A percentile compares a stretch with the other conserved stretches of the same genome.
phyloP scores from a whole-genome alignment of 2,888 invertebrate species.

The Caenorhabditis sp. region DNA sequence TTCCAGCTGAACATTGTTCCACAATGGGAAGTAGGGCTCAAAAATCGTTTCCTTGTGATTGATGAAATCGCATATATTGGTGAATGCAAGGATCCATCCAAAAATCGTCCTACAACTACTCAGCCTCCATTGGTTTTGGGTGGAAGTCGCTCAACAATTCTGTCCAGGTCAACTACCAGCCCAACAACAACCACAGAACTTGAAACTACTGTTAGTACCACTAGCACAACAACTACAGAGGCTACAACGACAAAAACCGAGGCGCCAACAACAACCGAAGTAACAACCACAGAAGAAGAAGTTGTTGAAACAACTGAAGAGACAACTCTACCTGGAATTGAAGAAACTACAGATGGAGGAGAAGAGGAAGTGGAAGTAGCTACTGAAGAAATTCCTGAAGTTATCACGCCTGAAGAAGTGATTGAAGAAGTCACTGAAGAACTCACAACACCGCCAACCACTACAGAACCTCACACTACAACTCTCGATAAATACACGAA shows the following conservation, averaged over 20 bases:
- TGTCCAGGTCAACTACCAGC: slow-evolving; percentile 1
- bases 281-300: slow-evolving; percentile 15
- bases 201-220: not conserved
- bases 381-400: not conserved
- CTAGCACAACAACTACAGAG: not conserved
- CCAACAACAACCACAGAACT: not conserved
- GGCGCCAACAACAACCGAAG: slow-evolving; percentile 16
- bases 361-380: slow-evolving; percentile 5
- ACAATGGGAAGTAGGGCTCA: slow-evolving; percentile 73
- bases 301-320: not conserved
- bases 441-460: slow-evolving; percentile 9
- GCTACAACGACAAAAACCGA: slow-evolving; percentile 4
- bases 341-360: slow-evolving; percentile 1
- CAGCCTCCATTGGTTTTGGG: slow-evolving; percentile 5
- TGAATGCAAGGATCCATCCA: slow-evolving; percentile 43
- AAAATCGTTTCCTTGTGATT: slow-evolving; percentile 62
- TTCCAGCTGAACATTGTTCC: slow-evolving; percentile 90
- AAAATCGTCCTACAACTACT: slow-evolving; percentile 14
- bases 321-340: not conserved
- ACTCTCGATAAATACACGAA: slow-evolving; percentile 30
- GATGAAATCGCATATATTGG: slow-evolving; percentile 70
- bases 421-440: slow-evolving; percentile 4
- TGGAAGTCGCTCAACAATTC: not conserved
- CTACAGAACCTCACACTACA: slow-evolving; percentile 5
- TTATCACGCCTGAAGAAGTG: slow-evolving; percentile 2